Evolutionary conservation across 2,113 vertebrate genomes (phyloP).

Genomic region (Gopherus flavomarginatus): DNA sequence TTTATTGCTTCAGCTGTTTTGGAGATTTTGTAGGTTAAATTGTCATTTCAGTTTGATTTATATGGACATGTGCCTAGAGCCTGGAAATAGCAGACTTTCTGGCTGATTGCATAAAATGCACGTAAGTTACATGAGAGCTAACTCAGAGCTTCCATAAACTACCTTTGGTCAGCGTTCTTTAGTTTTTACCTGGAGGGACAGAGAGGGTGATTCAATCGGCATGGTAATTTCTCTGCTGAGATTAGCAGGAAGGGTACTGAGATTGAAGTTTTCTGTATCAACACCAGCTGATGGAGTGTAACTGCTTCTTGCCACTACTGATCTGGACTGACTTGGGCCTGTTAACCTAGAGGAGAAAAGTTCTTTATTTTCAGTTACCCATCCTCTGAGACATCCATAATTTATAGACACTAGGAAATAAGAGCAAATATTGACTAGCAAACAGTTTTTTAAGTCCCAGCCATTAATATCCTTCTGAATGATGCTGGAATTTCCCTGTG

Average conservation of each 20-base stretch:
- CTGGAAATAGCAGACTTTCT: background rate
- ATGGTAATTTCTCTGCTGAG: background rate
- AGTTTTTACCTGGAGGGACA: background rate
- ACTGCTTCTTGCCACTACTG: background rate
- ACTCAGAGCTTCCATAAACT: fast-evolving
- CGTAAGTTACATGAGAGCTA: fast-evolving
- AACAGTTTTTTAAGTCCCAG: background rate
- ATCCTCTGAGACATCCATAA: background rate
- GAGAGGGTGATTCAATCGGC: background rate
- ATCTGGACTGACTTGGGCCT: background rate
- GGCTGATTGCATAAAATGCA: background rate
- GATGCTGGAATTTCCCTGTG: background rate
- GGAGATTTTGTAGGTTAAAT: background rate
- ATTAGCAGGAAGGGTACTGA: background rate
- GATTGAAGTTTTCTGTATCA: background rate
- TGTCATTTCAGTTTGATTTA: fast-evolving
- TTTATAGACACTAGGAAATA: background rate
- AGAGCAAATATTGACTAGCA: background rate
- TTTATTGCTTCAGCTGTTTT: background rate
- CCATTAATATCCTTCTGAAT: background rate
- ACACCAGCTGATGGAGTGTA: background rate
- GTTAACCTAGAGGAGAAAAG: background rate
- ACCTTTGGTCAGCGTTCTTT: fast-evolving
- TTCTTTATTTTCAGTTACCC: background rate
- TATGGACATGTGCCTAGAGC: fast-evolving